Evolutionary conservation across 2,797 vertebrate species (phyloP).

Genomic region (Sebastolobus alascanus): DNA sequence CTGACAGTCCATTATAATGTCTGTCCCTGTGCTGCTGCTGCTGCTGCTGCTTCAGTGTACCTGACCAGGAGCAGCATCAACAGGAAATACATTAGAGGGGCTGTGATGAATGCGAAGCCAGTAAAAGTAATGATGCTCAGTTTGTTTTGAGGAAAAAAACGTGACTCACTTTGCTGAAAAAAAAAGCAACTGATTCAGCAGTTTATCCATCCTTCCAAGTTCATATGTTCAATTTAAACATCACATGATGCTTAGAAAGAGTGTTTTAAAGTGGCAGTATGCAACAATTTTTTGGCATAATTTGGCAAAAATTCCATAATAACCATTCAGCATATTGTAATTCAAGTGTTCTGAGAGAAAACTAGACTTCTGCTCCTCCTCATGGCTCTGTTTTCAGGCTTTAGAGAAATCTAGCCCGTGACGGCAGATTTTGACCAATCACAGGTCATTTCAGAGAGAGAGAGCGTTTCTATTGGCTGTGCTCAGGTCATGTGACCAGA

Average conservation of each 20-base stretch:
- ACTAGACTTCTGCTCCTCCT: too few species aligned
- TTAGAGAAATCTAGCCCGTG: too few species aligned
- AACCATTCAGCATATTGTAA: too few species aligned
- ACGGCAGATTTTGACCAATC: too few species aligned
- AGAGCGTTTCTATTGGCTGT: too few species aligned
- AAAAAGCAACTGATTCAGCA: not conserved
- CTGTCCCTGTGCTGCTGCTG: slow-evolving; percentile 7
- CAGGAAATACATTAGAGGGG: not conserved
- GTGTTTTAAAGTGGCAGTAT: not conserved
- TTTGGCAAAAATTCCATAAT: too few species aligned
- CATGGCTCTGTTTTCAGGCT: too few species aligned
- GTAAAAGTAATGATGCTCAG: not conserved
- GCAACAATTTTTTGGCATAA: too few species aligned
- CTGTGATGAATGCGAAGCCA: not conserved
- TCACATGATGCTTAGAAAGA: not conserved
- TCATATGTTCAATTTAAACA: not conserved
- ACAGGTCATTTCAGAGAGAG: too few species aligned
- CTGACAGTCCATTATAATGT: not conserved
- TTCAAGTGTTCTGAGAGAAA: too few species aligned
- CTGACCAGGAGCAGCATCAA: slow-evolving; percentile 25
- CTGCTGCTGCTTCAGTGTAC: slow-evolving; percentile 11
- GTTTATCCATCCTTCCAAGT: not conserved
- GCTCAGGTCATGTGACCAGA: too few species aligned
- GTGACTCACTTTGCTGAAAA: slow-evolving; percentile 2
- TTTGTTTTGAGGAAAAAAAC: not conserved